Base-by-base conservation (phyloP, 2,888 invertebrate genomes). In the Anaspis maculata region DNA sequence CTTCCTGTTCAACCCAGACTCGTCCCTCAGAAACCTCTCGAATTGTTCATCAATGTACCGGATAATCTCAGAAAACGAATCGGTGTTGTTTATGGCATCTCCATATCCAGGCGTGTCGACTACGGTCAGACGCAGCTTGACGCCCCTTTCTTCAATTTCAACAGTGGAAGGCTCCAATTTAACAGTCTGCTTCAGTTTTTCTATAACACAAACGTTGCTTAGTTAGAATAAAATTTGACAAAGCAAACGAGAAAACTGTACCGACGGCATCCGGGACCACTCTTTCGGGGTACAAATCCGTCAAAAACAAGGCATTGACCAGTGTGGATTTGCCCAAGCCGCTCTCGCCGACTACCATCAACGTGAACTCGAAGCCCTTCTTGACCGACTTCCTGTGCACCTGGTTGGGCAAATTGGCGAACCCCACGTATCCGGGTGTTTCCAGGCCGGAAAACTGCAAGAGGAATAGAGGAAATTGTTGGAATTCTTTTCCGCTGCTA, bases 11-110 rank as follows among this genome's bases (percentile, higher is more conserved):
- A 96, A 73, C 1, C 96, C 96, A 58, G 92, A 92, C 68, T 96
- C 96, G 56, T 91, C 91, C 23, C 87, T 77, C 30, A 91, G 68
- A 64, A 86, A 91, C 44, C 90, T 73, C 67, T 92, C 91, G 68
- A 94, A 97, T 64, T 96, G 96, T 58, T 95, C 92, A 61, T 97
- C 95, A 50, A 97, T 94, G 66, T 96, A 97, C 61, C 90, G 83
- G 46, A 96, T 87, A 49, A 97, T 94, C 37, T 92, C 84, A 67
- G 83, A 80, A 67, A 95, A 95, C 60, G 91, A 90, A 61, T 94
- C 88, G 2, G 88, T 87, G 63, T 90, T 92, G 59, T 95, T 86
- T 48, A 95, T 88, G 9, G 92, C 90, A 68, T 95, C 95, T 25
- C 94, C 94, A 62, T 87, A 95, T 1, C 95, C 95, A 0, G 95